Evolutionary conservation across 2,888 invertebrate genomes (phyloP).

Genomic region (Cerastis rubricosa): DNA sequence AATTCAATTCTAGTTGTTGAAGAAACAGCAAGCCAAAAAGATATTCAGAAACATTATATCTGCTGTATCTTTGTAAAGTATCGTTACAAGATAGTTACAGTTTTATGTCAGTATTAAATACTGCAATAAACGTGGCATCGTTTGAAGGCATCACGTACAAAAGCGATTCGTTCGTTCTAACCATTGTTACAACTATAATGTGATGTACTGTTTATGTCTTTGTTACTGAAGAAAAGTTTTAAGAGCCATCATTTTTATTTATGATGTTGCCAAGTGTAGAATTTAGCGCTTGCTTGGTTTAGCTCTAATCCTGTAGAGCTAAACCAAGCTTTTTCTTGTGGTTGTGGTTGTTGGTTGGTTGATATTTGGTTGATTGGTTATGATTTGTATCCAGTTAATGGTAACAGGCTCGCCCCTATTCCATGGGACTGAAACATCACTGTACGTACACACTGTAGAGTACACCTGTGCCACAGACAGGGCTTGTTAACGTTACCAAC

Average conservation of each 20-base stretch:
- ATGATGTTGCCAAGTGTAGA: not conserved
- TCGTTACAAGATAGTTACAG: slow-evolving; percentile 40
- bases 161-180: slow-evolving; percentile 19
- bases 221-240: not conserved
- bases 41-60: slow-evolving; percentile 5
- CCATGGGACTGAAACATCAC: too few relatives aligned
- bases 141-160: slow-evolving; percentile 50
- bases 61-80: slow-evolving; percentile 36
- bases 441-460: too few relatives aligned
- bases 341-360: too few relatives aligned
- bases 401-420: too few relatives aligned
- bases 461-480: too few relatives aligned
- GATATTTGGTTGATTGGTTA: too few relatives aligned
- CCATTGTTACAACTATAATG: slow-evolving; percentile 16
- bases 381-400: too few relatives aligned
- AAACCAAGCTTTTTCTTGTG: too few relatives aligned
- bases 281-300: too few relatives aligned
- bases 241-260: not conserved
- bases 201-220: slow-evolving; percentile 11
- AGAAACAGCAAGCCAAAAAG: not conserved
- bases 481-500: too few relatives aligned
- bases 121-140: slow-evolving; percentile 39
- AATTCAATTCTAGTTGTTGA: not conserved
- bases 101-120: slow-evolving; percentile 53
- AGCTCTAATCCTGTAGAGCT: too few relatives aligned